Evolutionary conservation across 2,797 vertebrate species (phyloP).

Genomic region (Nannoperca australis): DNA sequence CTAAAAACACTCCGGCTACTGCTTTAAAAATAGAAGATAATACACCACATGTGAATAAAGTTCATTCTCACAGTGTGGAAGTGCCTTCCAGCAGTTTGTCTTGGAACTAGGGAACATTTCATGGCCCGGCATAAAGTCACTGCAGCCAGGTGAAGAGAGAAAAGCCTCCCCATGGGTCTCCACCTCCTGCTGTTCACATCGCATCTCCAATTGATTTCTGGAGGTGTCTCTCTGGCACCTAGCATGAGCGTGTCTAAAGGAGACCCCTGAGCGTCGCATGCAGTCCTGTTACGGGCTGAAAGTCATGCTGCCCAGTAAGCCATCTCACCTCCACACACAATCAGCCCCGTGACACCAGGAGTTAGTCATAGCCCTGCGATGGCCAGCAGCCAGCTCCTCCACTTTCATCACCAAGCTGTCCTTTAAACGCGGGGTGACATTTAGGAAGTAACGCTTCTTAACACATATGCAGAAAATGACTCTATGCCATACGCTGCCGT

Average conservation of each 20-base stretch:
- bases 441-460: slow-evolving; percentile 30
- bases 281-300: slow-evolving; percentile 37
- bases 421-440: slow-evolving; percentile 68
- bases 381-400: slow-evolving; percentile 42
- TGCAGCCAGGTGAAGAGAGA: slow-evolving; percentile 27
- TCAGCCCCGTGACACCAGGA: slow-evolving; percentile 64
- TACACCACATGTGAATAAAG: background rate
- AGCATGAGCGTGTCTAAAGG: slow-evolving; percentile 50
- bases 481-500: background rate
- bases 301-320: slow-evolving; percentile 21
- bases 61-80: background rate
- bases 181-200: slow-evolving; percentile 29
- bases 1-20: background rate
- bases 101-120: slow-evolving; percentile 20
- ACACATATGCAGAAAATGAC: slow-evolving; percentile 36
- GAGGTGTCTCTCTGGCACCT: slow-evolving; percentile 32
- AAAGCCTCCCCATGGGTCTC: background rate
- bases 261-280: slow-evolving; percentile 30
- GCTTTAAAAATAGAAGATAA: slow-evolving; percentile 1
- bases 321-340: slow-evolving; percentile 34
- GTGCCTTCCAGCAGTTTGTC: slow-evolving; percentile 39
- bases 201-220: slow-evolving; percentile 59
- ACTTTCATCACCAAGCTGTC: slow-evolving; percentile 62
- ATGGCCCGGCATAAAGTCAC: slow-evolving; percentile 10
- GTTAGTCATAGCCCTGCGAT: slow-evolving; percentile 63